Evolutionary conservation across 2,797 vertebrate genomes (phyloP).

Genomic region (Arctocebus calabarensis): DNA sequence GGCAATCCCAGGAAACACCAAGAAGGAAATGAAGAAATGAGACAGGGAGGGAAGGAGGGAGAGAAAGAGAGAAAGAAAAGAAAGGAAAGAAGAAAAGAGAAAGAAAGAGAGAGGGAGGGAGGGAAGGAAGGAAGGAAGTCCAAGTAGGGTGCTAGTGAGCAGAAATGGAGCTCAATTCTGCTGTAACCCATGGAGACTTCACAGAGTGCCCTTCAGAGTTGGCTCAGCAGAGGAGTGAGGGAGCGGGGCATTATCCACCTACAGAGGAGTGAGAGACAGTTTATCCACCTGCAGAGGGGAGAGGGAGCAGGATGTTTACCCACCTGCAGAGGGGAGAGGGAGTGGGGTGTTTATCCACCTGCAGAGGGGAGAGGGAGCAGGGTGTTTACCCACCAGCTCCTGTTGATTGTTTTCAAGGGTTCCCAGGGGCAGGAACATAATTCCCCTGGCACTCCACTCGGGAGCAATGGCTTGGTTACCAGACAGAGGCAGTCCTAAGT

Average conservation of each 20-base stretch:
- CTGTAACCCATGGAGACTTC: neutral
- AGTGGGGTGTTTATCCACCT: rapidly evolving
- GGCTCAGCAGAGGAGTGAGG: no score
- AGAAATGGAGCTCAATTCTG: neutral
- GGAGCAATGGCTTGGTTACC: neutral
- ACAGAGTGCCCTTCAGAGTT: neutral
- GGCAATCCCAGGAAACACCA: neutral
- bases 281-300: no score
- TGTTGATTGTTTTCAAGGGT: no score
- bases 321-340: no score
- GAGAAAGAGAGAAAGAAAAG: no score
- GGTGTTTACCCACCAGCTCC: neutral
- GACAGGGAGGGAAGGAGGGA: neutral
- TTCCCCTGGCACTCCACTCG: neutral
- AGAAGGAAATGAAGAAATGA: neutral
- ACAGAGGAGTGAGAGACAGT: no score
- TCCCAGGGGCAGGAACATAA: neutral
- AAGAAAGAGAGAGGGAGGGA: no score
- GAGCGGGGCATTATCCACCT: no score
- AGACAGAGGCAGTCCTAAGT: neutral
- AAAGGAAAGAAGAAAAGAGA: no score
- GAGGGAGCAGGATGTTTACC: rapidly evolving
- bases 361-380: neutral
- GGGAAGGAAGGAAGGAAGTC: no score
- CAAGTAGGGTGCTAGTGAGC: neutral